A percentile compares a stretch with the other conserved stretches of the same genome.
These are phyloP conservation scores for Phymanthus crucifer DNA, from an alignment of 92 coral and sea anemone species.

Conservation along the genomic window DNA sequence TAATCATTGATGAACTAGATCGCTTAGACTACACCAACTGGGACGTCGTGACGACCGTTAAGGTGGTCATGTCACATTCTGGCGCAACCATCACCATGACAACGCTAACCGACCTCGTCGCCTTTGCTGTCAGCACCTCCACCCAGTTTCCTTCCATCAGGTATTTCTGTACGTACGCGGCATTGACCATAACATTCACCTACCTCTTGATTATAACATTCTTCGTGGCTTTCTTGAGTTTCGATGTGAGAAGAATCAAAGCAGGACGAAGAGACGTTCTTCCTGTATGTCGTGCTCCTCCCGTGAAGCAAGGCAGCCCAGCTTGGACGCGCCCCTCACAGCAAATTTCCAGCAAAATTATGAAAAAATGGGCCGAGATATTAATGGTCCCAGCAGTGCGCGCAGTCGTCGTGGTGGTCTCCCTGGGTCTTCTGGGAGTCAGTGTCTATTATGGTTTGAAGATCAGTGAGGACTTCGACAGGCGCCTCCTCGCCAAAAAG, in stretches of 20 bases:
- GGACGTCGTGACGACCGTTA: conserved; percentile 59
- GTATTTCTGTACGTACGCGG: conserved; percentile 85
- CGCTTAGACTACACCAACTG: conserved; percentile 56
- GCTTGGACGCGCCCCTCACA: conserved; percentile 67
- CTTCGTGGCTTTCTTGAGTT: conserved; percentile 78
- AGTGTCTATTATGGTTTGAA: conserved; percentile 71
- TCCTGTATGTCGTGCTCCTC: conserved; percentile 60
- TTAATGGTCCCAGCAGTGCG: conserved; percentile 52
- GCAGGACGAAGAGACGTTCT: conserved; percentile 78
- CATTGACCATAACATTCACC: conserved; percentile 61
- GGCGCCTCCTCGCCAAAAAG: conserved; percentile 71
- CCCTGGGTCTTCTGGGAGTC: conserved; percentile 56
- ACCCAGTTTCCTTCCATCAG: conserved; percentile 78
- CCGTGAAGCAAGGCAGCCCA: conserved; percentile 43
- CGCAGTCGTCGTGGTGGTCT: conserved; percentile 48
- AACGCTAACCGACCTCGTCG: conserved; percentile 90
- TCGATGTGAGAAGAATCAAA: conserved; percentile 74
- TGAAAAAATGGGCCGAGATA: conserved; percentile 63
- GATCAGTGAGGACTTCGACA: conserved; percentile 73
- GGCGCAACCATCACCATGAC: conserved; percentile 98
- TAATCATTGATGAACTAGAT: conserved; percentile 83
- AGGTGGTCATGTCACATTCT: conserved; percentile 73
- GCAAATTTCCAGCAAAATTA: conserved; percentile 52
- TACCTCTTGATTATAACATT: conserved; percentile 75
- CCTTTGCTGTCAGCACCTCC: conserved; percentile 88